phyloP scores from a whole-genome alignment of 2,888 invertebrate species.

The Protula sp. region DNA sequence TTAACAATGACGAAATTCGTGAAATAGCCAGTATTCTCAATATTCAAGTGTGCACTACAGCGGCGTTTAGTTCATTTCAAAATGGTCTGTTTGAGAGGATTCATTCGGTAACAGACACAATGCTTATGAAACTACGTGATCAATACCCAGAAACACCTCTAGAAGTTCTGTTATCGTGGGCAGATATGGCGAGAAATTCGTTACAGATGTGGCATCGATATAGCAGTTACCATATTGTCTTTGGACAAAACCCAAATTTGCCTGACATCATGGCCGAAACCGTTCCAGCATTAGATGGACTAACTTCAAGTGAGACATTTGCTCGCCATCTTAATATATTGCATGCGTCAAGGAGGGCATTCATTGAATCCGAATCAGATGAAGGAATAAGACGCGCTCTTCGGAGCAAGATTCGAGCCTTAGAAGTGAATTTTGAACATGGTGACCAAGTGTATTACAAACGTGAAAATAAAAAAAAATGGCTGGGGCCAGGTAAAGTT shows the following conservation, averaged over 20 bases:
- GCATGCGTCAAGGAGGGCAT: constrained; percentile 17
- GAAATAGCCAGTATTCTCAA: no score
- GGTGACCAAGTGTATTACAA: constrained; percentile 27
- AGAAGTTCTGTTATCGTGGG: constrained; percentile 6
- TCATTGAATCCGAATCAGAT: constrained; percentile 21
- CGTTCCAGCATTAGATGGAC: constrained; percentile 8
- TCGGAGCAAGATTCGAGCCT: constrained; percentile 18
- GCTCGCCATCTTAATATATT: constrained; percentile 19
- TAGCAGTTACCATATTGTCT: constrained; percentile 12
- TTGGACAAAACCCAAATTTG: constrained; percentile 8
- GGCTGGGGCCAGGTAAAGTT: no score
- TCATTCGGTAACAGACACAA: no score
- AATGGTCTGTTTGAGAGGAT: constrained; percentile 12
- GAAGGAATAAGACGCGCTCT: constrained; percentile 24
- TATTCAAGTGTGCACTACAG: no score
- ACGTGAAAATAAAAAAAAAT: constrained; percentile 19
- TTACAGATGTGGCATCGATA: constrained; percentile 6
- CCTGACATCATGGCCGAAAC: constrained; percentile 8
- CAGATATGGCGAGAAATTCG: constrained; percentile 7
- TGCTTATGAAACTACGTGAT: constrained; percentile 8
- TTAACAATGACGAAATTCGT: no score
- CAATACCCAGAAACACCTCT: neutral
- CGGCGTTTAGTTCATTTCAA: constrained; percentile 11
- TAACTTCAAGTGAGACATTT: constrained; percentile 9
- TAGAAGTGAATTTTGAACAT: constrained; percentile 23